These are phyloP conservation scores for Dynastes grantii DNA, from an alignment of 2,888 invertebrate species.

Conservation along the genomic window DNA sequence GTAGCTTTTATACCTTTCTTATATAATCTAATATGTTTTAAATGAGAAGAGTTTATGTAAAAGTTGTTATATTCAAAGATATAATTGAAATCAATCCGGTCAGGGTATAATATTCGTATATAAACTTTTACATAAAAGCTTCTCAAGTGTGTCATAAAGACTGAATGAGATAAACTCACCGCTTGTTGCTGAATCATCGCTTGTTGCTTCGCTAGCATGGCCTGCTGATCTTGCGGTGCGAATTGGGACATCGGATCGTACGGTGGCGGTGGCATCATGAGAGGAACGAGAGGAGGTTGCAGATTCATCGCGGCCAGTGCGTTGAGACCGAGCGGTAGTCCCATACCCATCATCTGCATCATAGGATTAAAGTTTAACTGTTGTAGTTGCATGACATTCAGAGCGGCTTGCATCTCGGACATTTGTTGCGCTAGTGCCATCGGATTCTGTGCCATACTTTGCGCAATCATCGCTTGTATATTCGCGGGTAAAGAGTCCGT, in stretches of 20 bases:
- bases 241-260: conserved; percentile 81
- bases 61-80: not conserved
- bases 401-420: conserved; percentile 88
- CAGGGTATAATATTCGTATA: too few species aligned
- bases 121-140: too few species aligned
- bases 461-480: conserved; percentile 70
- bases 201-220: conserved; percentile 81
- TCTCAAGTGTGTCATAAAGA: too few species aligned
- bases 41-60: not conserved
- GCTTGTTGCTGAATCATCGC: conserved; percentile 80
- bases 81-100: not conserved
- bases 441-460: conserved; percentile 70
- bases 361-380: conserved; percentile 92
- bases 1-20: conserved; percentile 1
- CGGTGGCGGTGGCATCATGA: conserved; percentile 90
- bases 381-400: conserved; percentile 89
- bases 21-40: too few species aligned
- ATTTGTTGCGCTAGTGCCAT: conserved; percentile 81
- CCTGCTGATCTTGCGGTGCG: conserved; percentile 71
- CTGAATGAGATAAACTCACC: conserved; percentile 68
- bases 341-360: conserved; percentile 91
- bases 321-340: conserved; percentile 85
- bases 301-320: conserved; percentile 95
- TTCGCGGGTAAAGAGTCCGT: conserved; percentile 72
- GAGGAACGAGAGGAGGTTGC: conserved; percentile 91